Base-by-base conservation (phyloP, 2,113 vertebrate species). In the Jaculus jaculus region DNA sequence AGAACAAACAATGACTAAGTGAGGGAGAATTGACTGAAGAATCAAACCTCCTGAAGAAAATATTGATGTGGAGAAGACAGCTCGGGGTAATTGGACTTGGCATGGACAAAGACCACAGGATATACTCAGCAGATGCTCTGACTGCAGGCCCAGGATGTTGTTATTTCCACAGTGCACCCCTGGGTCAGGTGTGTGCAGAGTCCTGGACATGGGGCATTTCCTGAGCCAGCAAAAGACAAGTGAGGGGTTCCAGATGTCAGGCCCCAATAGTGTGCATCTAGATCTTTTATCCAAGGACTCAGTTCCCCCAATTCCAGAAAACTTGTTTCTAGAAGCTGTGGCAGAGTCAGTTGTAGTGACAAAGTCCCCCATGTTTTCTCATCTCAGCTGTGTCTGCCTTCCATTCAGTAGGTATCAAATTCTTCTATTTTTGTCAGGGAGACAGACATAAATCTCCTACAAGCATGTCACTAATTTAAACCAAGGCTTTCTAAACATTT, bases 11-110 rank as follows among this genome's bases (percentile, higher is more conserved):
- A 51, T 71, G 66, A 78, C 11, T 89, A 34, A 71, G 0, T 89
- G 74, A 94, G 39, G 51, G 73, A 89, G 90, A 92, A 87, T 87
- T 89, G 77, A 89, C 7, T 17, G 60, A 39, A 83, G 39, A 79
- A 91, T 84, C 39, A 92, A 89, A 54, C 71, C 60, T 63, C 42
- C 37, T 85, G n/a, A 79, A 84, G 66, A 61, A 85, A 92, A 84
- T 68, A 84, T 37, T 79, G 32, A 89, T 32, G 21, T 75, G 17
- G 80, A 66, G 51, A 86, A 65, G 7, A 79, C 15, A 84, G 60
- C 5, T 47, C 37, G 17, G 32, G 24, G n/a, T 87, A 54, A 47
- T 9, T 24, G 21, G 28, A 16, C 8, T 24, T 74, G 58, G 21
- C 66, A 34, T 85, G n/a, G 51, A 72, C 30, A 84, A 80, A 3